These are phyloP conservation scores for Dipodomys merriami DNA, from an alignment of 2,113 vertebrate species.

Conservation along the genomic window DNA sequence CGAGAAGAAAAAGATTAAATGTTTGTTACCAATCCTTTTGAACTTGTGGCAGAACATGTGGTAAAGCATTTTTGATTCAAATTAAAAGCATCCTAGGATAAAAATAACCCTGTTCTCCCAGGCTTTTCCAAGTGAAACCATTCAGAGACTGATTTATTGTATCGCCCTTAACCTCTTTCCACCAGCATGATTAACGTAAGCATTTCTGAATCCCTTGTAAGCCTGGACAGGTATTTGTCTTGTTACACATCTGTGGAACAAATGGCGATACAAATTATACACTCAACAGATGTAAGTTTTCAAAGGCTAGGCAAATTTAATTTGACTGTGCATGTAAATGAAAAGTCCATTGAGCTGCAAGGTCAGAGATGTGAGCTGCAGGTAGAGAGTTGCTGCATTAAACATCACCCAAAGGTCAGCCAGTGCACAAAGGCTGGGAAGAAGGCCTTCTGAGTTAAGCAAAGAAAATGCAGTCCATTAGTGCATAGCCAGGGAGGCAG, in stretches of 20 bases:
- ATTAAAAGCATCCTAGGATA: slow-evolving; percentile 93
- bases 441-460: background rate
- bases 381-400: slow-evolving; percentile 41
- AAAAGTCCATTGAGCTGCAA: slow-evolving; percentile 78
- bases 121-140: slow-evolving; percentile 88
- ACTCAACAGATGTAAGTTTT: slow-evolving; percentile 84
- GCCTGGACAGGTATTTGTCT: slow-evolving; percentile 87
- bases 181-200: slow-evolving; percentile 85
- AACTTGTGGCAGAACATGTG: slow-evolving; percentile 92
- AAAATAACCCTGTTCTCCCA: slow-evolving; percentile 89
- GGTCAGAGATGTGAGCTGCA: slow-evolving; percentile 68
- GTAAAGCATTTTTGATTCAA: slow-evolving; percentile 90
- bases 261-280: slow-evolving; percentile 86
- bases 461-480: slow-evolving; percentile 22
- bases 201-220: slow-evolving; percentile 86
- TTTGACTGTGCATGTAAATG: slow-evolving; percentile 82
- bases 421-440: slow-evolving; percentile 45
- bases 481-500: background rate
- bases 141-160: slow-evolving; percentile 88
- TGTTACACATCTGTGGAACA: slow-evolving; percentile 88
- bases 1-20: slow-evolving; percentile 90
- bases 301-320: slow-evolving; percentile 81
- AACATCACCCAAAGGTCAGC: slow-evolving; percentile 37
- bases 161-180: slow-evolving; percentile 86
- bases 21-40: slow-evolving; percentile 91